Evolutionary conservation across 2,113 vertebrate genomes (phyloP).

Genomic region (Mustela lutreola): DNA sequence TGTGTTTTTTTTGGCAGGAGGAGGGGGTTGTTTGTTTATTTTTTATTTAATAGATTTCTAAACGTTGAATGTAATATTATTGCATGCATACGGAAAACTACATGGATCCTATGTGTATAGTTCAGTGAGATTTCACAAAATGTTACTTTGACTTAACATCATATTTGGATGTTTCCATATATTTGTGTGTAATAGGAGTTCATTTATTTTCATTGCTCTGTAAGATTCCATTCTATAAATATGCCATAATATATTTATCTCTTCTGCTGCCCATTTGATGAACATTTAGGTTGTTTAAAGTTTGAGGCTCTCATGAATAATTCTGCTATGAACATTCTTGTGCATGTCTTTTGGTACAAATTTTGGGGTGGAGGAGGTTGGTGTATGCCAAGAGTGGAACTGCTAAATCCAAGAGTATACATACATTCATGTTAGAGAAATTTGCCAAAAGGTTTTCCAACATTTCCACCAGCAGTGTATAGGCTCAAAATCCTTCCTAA

Average conservation of each 20-base stretch:
- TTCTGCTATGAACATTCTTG: background rate
- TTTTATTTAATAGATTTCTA: background rate
- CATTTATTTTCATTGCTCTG: background rate
- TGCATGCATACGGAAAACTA: background rate
- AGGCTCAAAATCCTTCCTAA: background rate
- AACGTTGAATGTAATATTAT: background rate
- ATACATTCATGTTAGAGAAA: background rate
- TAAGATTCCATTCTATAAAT: background rate
- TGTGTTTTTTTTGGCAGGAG: background rate
- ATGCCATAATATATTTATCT: background rate
- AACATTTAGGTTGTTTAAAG: background rate
- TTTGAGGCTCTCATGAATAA: background rate
- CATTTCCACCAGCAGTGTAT: background rate
- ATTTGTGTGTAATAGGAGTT: background rate
- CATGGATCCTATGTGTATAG: background rate
- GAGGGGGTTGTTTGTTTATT: background rate
- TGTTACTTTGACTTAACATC: background rate
- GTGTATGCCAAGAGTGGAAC: background rate
- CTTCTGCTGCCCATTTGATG: background rate
- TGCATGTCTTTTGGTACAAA: background rate
- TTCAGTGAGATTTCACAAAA: background rate
- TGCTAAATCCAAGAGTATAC: background rate
- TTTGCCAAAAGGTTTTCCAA: conserved; percentile 13
- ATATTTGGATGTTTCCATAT: background rate
- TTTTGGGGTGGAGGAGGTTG: background rate